phyloP scores from a whole-genome alignment of 2,113 vertebrate species.

The Leptobrachium leishanense region DNA sequence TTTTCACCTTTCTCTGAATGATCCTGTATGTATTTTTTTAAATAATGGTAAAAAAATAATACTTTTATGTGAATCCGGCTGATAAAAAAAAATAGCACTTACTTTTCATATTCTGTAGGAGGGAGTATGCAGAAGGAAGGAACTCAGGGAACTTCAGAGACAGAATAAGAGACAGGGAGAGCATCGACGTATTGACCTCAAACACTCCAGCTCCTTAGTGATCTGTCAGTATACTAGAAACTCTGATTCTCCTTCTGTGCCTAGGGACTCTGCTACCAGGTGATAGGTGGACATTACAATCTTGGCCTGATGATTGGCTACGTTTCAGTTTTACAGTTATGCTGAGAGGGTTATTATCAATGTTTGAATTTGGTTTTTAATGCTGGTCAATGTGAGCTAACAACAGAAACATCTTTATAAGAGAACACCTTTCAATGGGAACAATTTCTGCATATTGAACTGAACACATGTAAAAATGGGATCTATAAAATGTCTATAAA shows the following conservation, averaged over 20 bases:
- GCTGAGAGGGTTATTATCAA: not conserved
- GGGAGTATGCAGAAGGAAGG: not conserved
- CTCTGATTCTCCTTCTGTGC: not conserved
- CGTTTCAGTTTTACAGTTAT: constrained; percentile 2
- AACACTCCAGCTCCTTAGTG: not conserved
- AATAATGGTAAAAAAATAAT: too few species aligned
- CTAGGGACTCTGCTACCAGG: constrained; percentile 3
- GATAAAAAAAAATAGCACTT: constrained; percentile 47
- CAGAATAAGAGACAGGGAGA: not conserved
- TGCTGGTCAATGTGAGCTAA: too few species aligned
- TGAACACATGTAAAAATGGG: too few species aligned
- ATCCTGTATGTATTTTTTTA: too few species aligned
- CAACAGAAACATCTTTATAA: too few species aligned
- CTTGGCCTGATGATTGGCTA: constrained; percentile 16
- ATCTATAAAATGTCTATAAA: too few species aligned
- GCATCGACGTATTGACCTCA: not conserved
- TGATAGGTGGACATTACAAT: not conserved
- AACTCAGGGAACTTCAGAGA: not conserved
- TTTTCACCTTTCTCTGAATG: too few species aligned
- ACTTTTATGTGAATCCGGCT: too few species aligned
- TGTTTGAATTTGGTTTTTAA: too few species aligned
- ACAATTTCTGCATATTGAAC: too few species aligned
- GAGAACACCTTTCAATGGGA: too few species aligned
- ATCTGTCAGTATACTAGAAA: not conserved
- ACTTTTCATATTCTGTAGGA: constrained; percentile 61